Evolutionary conservation across 2,113 vertebrate genomes (phyloP).

Genomic region (Tragulus kanchil): DNA sequence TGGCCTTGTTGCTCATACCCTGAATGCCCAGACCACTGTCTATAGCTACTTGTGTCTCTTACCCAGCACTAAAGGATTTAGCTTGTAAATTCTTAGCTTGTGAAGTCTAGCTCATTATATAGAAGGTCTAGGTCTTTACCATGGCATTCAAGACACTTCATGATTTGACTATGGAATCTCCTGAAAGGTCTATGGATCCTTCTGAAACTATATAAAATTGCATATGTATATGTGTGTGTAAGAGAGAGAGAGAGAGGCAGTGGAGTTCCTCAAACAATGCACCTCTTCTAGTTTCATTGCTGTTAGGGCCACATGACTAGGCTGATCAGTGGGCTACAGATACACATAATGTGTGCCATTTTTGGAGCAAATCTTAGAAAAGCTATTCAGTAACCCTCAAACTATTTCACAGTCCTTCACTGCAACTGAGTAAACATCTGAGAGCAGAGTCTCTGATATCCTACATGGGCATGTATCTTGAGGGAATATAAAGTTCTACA

Average conservation of each 20-base stretch:
- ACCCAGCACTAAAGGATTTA: too few species aligned
- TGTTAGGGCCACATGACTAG: background rate
- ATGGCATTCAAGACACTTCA: background rate
- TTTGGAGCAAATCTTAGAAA: too few species aligned
- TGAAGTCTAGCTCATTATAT: background rate
- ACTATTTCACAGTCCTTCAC: too few species aligned
- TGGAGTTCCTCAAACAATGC: background rate
- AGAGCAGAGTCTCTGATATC: too few species aligned
- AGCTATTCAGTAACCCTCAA: too few species aligned
- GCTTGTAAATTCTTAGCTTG: too few species aligned
- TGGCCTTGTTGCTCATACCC: too few species aligned
- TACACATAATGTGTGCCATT: too few species aligned
- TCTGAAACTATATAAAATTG: background rate
- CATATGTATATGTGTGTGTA: too few species aligned
- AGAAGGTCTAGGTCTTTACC: background rate
- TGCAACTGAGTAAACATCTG: too few species aligned
- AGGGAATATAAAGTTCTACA: background rate
- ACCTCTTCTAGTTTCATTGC: background rate
- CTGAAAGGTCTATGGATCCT: background rate
- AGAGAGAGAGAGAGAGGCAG: background rate
- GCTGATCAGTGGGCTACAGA: background rate
- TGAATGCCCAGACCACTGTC: background rate
- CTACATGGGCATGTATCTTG: too few species aligned
- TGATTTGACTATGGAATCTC: background rate
- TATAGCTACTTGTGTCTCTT: accelerated